Evolutionary conservation across 35 echinoderm and acorn worm species (phyloP), one percentile per base, ranked within the genome.

Genomic region (Acanthaster planci): DNA sequence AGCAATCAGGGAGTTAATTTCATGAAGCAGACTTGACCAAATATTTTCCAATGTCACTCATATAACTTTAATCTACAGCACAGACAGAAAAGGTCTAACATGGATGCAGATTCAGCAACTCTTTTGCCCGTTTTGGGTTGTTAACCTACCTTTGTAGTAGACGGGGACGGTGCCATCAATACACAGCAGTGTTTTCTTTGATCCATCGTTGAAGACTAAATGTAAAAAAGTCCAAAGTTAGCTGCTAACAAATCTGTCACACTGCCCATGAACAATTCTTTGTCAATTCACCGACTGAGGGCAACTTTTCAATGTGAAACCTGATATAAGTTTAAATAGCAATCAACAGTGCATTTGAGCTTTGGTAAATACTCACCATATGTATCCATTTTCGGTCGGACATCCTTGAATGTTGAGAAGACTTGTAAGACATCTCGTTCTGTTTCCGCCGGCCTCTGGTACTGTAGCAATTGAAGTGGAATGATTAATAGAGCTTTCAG

Each of bases 91-190:
- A n/a, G n/a, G n/a, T n/a, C n/a, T n/a, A n/a, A n/a, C n/a, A n/a
- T n/a, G n/a, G n/a, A n/a, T n/a, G n/a, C n/a, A n/a, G n/a, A 12
- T 77, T 2, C 76, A 19, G 16, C 3, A 7, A 18, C 4, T 23
- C 7, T 4, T 27, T 23, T 23, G 4, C 4, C 4, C 8, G 60
- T 68, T 68, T 35, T 68, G 8, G 60, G 18, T 8, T 27, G n/a
- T 5, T 17, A 27, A 68, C 60, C n/a, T 94, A 97, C 94, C 94
- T 97, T 97, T 97, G 68, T 87, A 97, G 55, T 59, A 39, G 17
- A 97, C 90, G 67, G 94, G 94, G 17, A 97, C 93, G 1, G 94
- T 97, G 5, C 94, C 94, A 72, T 97, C 94, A 39, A 92, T 35
- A 26, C 94, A 87, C 21, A 97, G 52, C 8, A 97, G 82, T 32